These are phyloP conservation scores for Scaeva pyrastri DNA, from an alignment of 2,888 invertebrate species.

Conservation along the genomic window DNA sequence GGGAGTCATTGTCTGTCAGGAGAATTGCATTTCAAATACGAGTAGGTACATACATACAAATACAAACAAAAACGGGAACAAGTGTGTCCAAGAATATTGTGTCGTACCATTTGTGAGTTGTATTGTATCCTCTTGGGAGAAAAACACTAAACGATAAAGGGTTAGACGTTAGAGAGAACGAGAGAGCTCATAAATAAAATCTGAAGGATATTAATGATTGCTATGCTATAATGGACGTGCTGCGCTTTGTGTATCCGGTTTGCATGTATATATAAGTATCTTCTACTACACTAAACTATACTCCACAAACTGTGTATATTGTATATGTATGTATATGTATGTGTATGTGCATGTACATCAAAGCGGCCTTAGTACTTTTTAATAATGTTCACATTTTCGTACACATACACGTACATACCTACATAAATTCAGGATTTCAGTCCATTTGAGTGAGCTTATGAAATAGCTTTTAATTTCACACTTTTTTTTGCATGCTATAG, in stretches of 20 bases:
- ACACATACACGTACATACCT: not conserved
- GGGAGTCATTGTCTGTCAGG: constrained; percentile 8
- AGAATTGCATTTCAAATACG: constrained; percentile 62
- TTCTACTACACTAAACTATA: no score
- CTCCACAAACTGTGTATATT: no score
- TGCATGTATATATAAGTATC: no score
- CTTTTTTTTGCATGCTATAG: constrained; percentile 24
- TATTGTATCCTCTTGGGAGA: constrained; percentile 32
- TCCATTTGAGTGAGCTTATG: constrained; percentile 70
- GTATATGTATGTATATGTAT: not conserved
- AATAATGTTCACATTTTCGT: not conserved
- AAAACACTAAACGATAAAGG: constrained; percentile 43
- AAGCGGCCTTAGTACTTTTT: not conserved
- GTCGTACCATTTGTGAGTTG: constrained; percentile 13
- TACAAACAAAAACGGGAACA: no score
- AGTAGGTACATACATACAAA: no score
- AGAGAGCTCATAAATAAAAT: constrained; percentile 69
- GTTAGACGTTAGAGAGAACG: no score
- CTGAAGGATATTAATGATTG: constrained; percentile 74
- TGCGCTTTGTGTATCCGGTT: constrained; percentile 51
- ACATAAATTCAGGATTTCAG: constrained; percentile 23
- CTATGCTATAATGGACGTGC: constrained; percentile 65
- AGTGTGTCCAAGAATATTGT: not conserved
- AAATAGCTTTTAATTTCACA: constrained; percentile 71
- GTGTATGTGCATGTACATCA: not conserved